These are phyloP conservation scores for Myopa testacea DNA, from an alignment of 2,888 invertebrate species.

Conservation along the genomic window DNA sequence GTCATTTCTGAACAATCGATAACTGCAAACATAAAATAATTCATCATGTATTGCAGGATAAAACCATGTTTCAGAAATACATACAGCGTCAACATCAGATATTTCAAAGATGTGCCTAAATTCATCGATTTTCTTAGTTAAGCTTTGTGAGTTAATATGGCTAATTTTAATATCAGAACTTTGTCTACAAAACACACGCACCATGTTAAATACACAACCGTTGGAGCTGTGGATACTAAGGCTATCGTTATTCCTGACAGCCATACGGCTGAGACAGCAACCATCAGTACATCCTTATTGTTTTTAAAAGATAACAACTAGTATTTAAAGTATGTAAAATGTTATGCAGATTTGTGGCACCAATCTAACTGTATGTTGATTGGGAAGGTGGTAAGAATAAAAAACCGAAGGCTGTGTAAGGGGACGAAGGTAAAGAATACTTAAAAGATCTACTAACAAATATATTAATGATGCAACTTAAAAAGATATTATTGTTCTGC, in stretches of 20 bases:
- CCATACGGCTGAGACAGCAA: background rate
- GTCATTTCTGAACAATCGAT: background rate
- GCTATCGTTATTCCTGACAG: background rate
- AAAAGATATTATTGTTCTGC: no score
- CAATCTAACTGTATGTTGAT: no score
- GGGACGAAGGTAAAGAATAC: no score
- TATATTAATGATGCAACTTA: no score
- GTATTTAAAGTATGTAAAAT: no score
- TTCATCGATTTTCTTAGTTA: slow-evolving; percentile 13
- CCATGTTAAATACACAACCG: background rate
- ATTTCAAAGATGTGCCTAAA: slow-evolving; percentile 14
- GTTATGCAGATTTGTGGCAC: no score
- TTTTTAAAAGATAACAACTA: no score
- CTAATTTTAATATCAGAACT: background rate
- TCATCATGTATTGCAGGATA: background rate
- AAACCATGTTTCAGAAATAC: background rate
- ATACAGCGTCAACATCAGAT: background rate
- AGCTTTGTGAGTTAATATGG: slow-evolving; percentile 19
- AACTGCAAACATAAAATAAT: background rate
- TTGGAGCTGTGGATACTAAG: background rate
- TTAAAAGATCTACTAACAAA: no score
- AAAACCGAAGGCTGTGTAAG: no score
- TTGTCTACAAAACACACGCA: background rate
- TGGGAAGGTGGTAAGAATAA: no score
- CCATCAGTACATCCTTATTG: no score